These are phyloP conservation scores for Aurelia aurita DNA, from an alignment of 30 jellyfish, hydroid and myxozoan species.

Conservation along the genomic window DNA sequence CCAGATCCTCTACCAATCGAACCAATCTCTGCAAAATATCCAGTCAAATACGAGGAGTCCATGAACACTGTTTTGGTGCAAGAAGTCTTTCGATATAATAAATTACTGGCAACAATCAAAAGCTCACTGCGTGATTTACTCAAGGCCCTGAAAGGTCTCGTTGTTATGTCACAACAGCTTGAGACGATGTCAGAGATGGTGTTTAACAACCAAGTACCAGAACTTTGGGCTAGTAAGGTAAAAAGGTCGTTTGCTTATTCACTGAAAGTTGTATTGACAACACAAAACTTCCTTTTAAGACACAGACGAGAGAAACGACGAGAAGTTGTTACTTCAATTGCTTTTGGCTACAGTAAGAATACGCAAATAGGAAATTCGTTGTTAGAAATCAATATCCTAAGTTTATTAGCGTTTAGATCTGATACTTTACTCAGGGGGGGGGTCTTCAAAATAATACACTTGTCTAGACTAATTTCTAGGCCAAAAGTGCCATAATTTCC, in stretches of 20 bases:
- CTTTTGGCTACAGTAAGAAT: too few relatives aligned
- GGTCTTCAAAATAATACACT: too few relatives aligned
- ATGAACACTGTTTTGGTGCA: constrained; percentile 95
- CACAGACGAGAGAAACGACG: too few relatives aligned
- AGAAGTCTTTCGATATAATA: constrained; percentile 89
- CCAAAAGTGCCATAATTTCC: too few relatives aligned
- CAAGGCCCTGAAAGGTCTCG: constrained; percentile 92
- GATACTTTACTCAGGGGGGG: too few relatives aligned
- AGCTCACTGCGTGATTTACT: constrained; percentile 74
- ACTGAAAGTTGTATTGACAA: too few relatives aligned
- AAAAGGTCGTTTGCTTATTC: not conserved
- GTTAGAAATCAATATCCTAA: too few relatives aligned
- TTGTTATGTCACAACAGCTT: constrained; percentile 94
- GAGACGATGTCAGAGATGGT: constrained; percentile 90
- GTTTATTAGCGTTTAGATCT: too few relatives aligned
- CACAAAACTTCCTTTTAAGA: too few relatives aligned
- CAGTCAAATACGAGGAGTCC: constrained; percentile 94
- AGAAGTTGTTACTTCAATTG: too few relatives aligned
- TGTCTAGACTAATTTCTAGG: too few relatives aligned
- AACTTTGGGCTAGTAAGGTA: constrained; percentile 95
- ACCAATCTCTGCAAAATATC: constrained; percentile 74
- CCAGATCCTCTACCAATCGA: constrained; percentile 87
- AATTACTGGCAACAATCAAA: constrained; percentile 72
- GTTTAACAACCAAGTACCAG: constrained; percentile 92
- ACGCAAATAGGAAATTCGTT: too few relatives aligned